Evolutionary conservation across 1,140 invertebrate species (phyloP), one percentile per base, ranked within the genome.

Genomic region (Sinonovacula constricta): DNA sequence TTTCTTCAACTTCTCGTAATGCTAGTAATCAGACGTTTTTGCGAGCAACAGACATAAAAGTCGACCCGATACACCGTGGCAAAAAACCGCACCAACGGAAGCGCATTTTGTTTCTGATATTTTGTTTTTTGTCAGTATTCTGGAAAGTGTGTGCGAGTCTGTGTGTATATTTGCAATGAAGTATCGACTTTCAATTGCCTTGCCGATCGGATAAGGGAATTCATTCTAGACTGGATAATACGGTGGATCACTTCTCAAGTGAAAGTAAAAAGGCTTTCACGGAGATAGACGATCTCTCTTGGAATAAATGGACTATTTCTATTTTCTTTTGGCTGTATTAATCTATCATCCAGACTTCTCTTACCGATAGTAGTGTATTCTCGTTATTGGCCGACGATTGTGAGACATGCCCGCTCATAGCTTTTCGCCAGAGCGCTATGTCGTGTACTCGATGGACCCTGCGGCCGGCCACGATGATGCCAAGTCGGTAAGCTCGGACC

Each of bases 381-480:
- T 31, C 2, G 26, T 59, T 59, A 28, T 45, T 66, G 0, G 26
- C 24, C 24, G 4, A 5, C 22, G 36, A 67, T 12, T n/a, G n/a
- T 1, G 24, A n/a, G 59, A 15, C 15, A 70, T 70, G 68, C 56
- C 68, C 28, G 53, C 53, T 3, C 30, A 59, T 22, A 45, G n/a
- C 24, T 31, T 59, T 28, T 22, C 68, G 0, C 34, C 53, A 12
- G 68, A 57, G 28, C 51, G 56, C 34, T 70, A 70, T 33, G 68
- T 31, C 3, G 68, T 57, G 1, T 74, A 63, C 36, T 62, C 60
- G 0, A 34, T 56, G 34, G 70, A 74, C 28, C 22, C 28, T 18
- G 14, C 57, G 10, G n/a, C n/a, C n/a, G n/a, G n/a, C n/a, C 36
- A 60, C 22, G 70, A 74, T 26, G 59, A 54, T 28, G n/a, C n/a